These are phyloP conservation scores for Drosophila chauvacae DNA, from an alignment of 1,140 invertebrate species.

Conservation along the genomic window DNA sequence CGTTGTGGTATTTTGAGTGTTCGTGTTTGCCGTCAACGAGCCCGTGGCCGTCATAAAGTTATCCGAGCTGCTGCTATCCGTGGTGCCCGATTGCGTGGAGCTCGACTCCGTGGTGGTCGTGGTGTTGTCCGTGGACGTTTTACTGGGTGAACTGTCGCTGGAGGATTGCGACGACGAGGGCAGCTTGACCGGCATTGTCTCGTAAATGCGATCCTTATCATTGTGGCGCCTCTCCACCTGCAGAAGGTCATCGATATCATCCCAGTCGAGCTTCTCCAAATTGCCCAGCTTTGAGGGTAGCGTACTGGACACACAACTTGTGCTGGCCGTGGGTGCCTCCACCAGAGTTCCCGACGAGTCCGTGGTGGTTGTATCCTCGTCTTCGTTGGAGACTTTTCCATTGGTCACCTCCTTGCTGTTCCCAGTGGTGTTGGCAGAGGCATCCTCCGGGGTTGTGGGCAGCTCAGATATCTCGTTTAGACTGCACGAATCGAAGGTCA, in stretches of 20 bases:
- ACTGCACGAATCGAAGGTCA: conserved; percentile 83
- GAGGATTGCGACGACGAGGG: conserved; percentile 86
- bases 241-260: conserved; percentile 89
- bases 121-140: conserved; percentile 64
- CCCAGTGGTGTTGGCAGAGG: conserved; percentile 86
- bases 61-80: conserved; percentile 61
- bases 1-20: conserved; percentile 72
- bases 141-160: conserved; percentile 75
- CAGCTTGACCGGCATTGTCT: conserved; percentile 89
- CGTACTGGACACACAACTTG: conserved; percentile 87
- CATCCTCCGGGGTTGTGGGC: conserved; percentile 80
- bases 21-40: conserved; percentile 69
- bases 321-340: conserved; percentile 77
- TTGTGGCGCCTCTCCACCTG: conserved; percentile 89
- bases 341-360: conserved; percentile 66
- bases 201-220: conserved; percentile 88
- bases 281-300: conserved; percentile 89
- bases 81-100: conserved; percentile 49
- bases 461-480: conserved; percentile 76
- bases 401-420: conserved; percentile 84
- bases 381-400: conserved; percentile 50
- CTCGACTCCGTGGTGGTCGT: conserved; percentile 58
- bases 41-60: conserved; percentile 81
- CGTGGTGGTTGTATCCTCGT: conserved; percentile 71
- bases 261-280: conserved; percentile 87